These are phyloP conservation scores for Halcyon badia DNA, from an alignment of 2,797 vertebrate genomes.

Conservation along the genomic window DNA sequence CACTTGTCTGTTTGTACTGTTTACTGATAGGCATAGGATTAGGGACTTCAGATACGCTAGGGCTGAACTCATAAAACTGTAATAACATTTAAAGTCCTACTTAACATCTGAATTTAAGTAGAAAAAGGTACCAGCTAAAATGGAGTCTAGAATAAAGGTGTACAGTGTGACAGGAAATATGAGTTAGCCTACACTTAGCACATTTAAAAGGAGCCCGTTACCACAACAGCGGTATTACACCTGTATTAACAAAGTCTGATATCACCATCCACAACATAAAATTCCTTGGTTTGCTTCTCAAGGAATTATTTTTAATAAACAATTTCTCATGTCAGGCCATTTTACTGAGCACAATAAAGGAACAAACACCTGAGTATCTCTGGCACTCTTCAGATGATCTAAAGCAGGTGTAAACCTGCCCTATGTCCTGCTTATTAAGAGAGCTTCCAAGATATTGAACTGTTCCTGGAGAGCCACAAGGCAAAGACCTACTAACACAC, in stretches of 20 bases:
- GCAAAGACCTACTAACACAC: neutral
- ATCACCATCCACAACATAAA: neutral
- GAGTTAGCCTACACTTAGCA: neutral
- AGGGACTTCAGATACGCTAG: neutral
- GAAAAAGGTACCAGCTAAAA: neutral
- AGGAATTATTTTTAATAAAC: neutral
- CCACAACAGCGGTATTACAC: neutral
- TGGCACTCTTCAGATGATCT: neutral
- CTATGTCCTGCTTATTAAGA: neutral
- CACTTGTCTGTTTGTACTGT: neutral
- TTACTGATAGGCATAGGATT: neutral
- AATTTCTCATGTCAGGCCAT: neutral
- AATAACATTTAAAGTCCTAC: neutral
- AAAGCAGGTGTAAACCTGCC: neutral
- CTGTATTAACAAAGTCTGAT: neutral
- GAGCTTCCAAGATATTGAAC: neutral
- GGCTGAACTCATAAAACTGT: neutral
- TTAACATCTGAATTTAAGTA: neutral
- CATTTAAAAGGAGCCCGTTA: neutral
- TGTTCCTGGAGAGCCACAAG: neutral
- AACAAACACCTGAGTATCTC: neutral
- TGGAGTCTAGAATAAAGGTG: neutral
- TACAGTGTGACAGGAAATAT: neutral
- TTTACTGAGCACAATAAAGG: neutral
- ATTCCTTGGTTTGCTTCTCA: neutral